phyloP scores from a whole-genome alignment of 1,140 invertebrate species.

The Zaprionus tsacasi region DNA sequence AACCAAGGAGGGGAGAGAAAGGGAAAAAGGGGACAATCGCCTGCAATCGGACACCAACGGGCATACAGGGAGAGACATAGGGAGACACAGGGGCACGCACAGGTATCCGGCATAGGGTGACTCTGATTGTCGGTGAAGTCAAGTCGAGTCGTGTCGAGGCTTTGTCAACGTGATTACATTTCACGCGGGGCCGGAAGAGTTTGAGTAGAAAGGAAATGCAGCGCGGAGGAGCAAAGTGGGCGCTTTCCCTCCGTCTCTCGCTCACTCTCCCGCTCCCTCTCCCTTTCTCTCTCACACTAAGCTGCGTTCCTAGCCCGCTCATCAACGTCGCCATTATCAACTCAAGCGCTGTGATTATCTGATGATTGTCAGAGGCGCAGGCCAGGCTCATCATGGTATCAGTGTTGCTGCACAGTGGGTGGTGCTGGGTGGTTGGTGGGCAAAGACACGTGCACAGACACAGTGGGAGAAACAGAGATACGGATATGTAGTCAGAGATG shows the following conservation, averaged over 20 bases:
- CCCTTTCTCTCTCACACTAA: not conserved
- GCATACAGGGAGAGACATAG: too few species aligned
- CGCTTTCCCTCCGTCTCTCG: not conserved
- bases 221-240: not conserved
- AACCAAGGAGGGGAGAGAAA: not conserved
- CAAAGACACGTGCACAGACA: constrained; percentile 43
- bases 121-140: constrained; percentile 1
- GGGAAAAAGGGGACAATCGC: not conserved
- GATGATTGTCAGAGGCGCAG: constrained; percentile 53
- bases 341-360: constrained; percentile 75
- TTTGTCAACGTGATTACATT: constrained; percentile 50
- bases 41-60: constrained; percentile 35
- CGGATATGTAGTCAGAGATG: not conserved
- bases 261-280: not conserved
- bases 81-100: constrained; percentile 8
- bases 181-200: constrained; percentile 41
- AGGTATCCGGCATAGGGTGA: constrained; percentile 35
- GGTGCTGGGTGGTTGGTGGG: constrained; percentile 11
- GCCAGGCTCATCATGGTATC: not conserved
- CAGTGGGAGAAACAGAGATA: constrained; percentile 2
- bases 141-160: constrained; percentile 25
- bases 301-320: constrained; percentile 15
- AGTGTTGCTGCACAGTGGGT: constrained; percentile 18
- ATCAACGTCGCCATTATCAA: constrained; percentile 76
- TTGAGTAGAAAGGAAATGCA: constrained; percentile 46